phyloP scores from a whole-genome alignment of 2,113 vertebrate species.

The Aldabrachelys gigantea region DNA sequence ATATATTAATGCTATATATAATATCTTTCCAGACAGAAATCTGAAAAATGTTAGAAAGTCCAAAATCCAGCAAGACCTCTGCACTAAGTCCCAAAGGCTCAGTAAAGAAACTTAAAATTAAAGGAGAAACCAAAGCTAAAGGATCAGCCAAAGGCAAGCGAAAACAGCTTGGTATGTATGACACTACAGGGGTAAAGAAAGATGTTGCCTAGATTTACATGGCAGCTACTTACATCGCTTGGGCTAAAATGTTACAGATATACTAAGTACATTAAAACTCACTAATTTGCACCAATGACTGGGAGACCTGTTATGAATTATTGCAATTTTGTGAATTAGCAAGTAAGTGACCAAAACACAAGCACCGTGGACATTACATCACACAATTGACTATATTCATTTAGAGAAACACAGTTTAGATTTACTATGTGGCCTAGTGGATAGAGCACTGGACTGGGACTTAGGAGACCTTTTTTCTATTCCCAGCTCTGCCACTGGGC shows the following conservation, averaged over 20 bases:
- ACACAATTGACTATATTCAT: background rate
- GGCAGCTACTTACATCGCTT: background rate
- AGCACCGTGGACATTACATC: background rate
- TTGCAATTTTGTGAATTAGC: background rate
- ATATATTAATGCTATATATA: background rate
- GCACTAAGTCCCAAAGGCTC: constrained; percentile 3
- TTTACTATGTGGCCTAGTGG: background rate
- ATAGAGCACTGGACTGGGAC: background rate
- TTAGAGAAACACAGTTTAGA: background rate
- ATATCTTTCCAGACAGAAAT: constrained; percentile 37
- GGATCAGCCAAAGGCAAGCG: constrained; percentile 59
- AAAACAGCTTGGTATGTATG: constrained; percentile 45
- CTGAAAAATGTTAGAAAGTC: constrained; percentile 59
- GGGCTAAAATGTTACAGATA: background rate
- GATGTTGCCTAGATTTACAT: background rate
- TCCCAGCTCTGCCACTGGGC: background rate
- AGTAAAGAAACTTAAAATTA: constrained; percentile 55
- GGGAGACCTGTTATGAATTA: background rate
- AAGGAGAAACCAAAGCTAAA: constrained; percentile 35
- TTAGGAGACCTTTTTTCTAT: background rate
- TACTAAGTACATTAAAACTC: background rate
- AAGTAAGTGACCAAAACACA: background rate
- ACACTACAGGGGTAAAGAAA: background rate
- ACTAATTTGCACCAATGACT: background rate
- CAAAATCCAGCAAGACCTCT: background rate